phyloP scores from a whole-genome alignment of 1,140 invertebrate species.

The Eumaeus atala region DNA sequence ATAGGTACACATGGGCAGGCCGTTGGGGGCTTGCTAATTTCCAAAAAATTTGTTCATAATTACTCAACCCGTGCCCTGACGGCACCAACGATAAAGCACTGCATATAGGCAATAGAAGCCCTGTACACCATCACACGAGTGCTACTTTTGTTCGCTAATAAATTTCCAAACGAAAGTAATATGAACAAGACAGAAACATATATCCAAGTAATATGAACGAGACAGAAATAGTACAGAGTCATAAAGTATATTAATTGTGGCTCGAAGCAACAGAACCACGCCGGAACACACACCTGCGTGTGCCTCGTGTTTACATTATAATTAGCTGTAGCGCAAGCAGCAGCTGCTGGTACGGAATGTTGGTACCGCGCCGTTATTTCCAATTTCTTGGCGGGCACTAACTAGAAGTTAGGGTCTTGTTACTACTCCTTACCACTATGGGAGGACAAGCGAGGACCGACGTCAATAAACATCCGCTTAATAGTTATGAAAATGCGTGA shows the following conservation, averaged over 20 bases:
- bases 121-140: background rate
- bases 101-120: too few relatives aligned
- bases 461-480: too few relatives aligned
- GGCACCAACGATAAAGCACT: too few relatives aligned
- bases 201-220: slow-evolving; percentile 1
- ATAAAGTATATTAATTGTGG: background rate
- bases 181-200: background rate
- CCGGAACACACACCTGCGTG: background rate
- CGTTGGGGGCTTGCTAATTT: too few relatives aligned
- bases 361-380: background rate
- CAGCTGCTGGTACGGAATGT: background rate
- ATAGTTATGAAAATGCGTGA: too few relatives aligned
- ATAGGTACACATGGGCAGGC: too few relatives aligned
- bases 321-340: background rate
- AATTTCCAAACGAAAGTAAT: background rate
- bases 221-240: background rate
- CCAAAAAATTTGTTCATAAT: too few relatives aligned
- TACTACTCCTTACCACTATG: too few relatives aligned
- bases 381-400: background rate
- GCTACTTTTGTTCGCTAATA: background rate
- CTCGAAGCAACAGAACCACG: background rate
- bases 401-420: too few relatives aligned
- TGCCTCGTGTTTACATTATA: background rate
- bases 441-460: too few relatives aligned
- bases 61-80: too few relatives aligned